Percentiles rank a stretch among this genome's conserved stretches.
These are phyloP conservation scores for Choreutis nemorana DNA, from an alignment of 2,888 invertebrate genomes.

Conservation along the genomic window DNA sequence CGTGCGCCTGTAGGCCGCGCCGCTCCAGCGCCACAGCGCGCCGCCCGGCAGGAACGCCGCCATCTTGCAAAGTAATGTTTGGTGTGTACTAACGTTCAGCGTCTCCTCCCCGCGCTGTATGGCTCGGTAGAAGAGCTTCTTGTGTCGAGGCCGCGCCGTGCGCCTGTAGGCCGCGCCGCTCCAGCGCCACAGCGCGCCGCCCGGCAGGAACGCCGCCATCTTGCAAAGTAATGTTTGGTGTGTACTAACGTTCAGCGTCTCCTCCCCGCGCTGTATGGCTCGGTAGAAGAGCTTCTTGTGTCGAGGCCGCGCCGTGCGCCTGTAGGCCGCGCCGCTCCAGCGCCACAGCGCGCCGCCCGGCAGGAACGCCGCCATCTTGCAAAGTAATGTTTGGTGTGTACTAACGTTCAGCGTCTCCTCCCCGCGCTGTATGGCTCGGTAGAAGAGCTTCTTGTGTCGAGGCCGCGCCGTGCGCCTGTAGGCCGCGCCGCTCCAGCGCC, in stretches of 20 bases:
- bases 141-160: conserved; percentile 80
- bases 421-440: conserved; percentile 84
- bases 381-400: too few species aligned
- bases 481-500: conserved; percentile 88
- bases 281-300: conserved; percentile 87
- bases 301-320: conserved; percentile 80
- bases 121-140: conserved; percentile 86
- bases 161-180: conserved; percentile 82
- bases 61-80: too few species aligned
- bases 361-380: conserved; percentile 87
- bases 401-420: conserved; percentile 79
- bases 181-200: conserved; percentile 88
- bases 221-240: too few species aligned
- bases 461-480: conserved; percentile 84
- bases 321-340: conserved; percentile 86
- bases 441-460: conserved; percentile 85
- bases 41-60: conserved; percentile 83
- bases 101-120: conserved; percentile 88
- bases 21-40: conserved; percentile 90
- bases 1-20: conserved; percentile 81
- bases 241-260: conserved; percentile 81
- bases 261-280: conserved; percentile 86
- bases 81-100: too few species aligned
- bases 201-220: conserved; percentile 86
- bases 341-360: conserved; percentile 85